Base-by-base conservation (phyloP, 2,113 vertebrate genomes). In the Rhagologus leucostigma region DNA sequence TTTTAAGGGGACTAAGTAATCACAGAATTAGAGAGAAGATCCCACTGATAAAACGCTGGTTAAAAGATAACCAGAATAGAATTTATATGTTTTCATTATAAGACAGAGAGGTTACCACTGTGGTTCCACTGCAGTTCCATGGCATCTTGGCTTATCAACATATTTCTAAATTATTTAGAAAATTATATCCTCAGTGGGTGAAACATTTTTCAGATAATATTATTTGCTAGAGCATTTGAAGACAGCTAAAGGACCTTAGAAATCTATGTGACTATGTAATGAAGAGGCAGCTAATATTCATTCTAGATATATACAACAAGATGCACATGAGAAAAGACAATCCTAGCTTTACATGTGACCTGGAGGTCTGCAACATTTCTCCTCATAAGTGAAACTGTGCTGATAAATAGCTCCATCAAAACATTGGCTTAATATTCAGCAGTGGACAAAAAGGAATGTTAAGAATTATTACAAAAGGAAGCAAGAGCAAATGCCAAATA, bases 301-400 rank as follows among this genome's bases (percentile, higher is more conserved):
- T 46, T 49, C 10, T 55, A 47, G 41, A 23, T 50, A 55, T 7
- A 30, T 49, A 10, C 6, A 56, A 23, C 6, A 22, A 37, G 24
- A 68, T 29, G 29, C 8, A 53, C 9, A 9, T 2, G 10, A 60
- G 37, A 35, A 56, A 84, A 84, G 56, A 2, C 35, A 73, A 35
- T 55, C 19, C 22, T 33, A 44, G 47, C 21, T 76, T 89, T 50
- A 52, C 24, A 21, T 11, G 21, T 27, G 44, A 60, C 35, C 18
- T 35, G n/a, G 9, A 0, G 2, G 19, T 17, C 19, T 78, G 47
- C 52, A 83, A 4, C 30, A 68, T 64, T 77, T 47, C 16, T 68
- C 39, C 24, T 89, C 6, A 4, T 20, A 46, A 55, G 23, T 46
- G 42, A 90, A 29, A n/a, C 0, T 0, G 15, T 0, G 1, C 20